Evolutionary conservation across 2,888 invertebrate species (phyloP).

Genomic region (Drosophila atripex): DNA sequence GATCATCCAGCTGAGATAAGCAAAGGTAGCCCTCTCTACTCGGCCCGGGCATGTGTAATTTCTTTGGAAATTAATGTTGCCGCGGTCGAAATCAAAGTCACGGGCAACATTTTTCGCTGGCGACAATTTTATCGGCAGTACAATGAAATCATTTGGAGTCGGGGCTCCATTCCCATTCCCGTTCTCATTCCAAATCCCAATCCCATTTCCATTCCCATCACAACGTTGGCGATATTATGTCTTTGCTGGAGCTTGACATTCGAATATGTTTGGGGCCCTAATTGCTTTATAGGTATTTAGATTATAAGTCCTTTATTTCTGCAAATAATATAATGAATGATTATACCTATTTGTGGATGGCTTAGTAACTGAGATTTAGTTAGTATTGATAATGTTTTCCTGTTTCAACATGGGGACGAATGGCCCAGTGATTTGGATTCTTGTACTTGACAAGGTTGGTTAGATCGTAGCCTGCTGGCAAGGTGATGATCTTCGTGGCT

Average conservation of each 20-base stretch:
- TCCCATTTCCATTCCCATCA: conserved; percentile 32
- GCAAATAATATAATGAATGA: background rate
- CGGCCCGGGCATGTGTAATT: conserved; percentile 61
- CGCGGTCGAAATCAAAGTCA: conserved; percentile 81
- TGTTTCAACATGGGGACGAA: conserved; percentile 21
- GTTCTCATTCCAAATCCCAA: background rate
- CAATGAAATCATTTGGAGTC: conserved; percentile 76
- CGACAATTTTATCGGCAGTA: conserved; percentile 82
- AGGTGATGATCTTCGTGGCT: background rate
- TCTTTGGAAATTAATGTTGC: conserved; percentile 76
- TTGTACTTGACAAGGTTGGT: conserved; percentile 38
- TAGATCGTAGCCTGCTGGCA: conserved; percentile 61
- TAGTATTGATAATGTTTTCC: conserved; percentile 4
- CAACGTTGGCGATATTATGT: conserved; percentile 74
- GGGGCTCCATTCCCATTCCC: conserved; percentile 10
- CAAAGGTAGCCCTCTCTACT: conserved; percentile 37
- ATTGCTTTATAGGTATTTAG: conserved; percentile 31
- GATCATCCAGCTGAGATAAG: conserved; percentile 79
- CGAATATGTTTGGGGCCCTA: conserved; percentile 48
- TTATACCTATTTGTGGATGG: background rate
- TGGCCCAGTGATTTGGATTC: conserved; percentile 59
- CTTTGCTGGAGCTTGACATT: conserved; percentile 65
- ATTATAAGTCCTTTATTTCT: conserved; percentile 38
- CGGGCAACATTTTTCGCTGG: conserved; percentile 73
- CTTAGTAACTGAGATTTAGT: background rate